Conservation (phyloP, 2,113 vertebrate species). For the Neofelis nebulosa region DNA sequence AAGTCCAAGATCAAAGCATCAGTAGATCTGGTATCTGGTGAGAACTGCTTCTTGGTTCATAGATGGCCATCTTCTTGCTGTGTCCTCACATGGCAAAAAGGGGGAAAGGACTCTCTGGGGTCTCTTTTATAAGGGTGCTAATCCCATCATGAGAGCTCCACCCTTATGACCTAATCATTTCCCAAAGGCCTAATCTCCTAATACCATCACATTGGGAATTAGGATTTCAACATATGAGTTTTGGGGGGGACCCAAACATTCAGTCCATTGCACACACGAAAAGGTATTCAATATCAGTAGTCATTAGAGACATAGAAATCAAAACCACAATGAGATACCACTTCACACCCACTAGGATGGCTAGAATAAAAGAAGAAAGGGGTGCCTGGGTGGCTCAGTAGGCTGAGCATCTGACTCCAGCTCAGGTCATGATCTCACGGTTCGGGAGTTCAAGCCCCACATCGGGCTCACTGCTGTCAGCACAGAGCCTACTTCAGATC, state of each 20-base stretch:
- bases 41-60: background rate
- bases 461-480: too few species aligned
- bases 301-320: background rate
- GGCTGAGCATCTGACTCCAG: too few species aligned
- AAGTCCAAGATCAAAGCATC: background rate
- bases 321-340: background rate
- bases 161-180: background rate
- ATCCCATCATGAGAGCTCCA: background rate
- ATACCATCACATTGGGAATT: background rate
- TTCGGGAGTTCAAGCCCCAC: too few species aligned
- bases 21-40: background rate
- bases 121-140: background rate
- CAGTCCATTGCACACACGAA: background rate
- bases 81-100: background rate
- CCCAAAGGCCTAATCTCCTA: background rate
- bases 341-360: background rate
- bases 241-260: background rate
- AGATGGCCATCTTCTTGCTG: background rate
- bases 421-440: too few species aligned
- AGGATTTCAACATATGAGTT: background rate
- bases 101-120: background rate
- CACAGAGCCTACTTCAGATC: too few species aligned
- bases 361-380: background rate
- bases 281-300: background rate
- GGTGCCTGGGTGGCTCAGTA: too few species aligned